phyloP scores from a whole-genome alignment of 1,140 invertebrate species.

The Drosophila serrata region DNA sequence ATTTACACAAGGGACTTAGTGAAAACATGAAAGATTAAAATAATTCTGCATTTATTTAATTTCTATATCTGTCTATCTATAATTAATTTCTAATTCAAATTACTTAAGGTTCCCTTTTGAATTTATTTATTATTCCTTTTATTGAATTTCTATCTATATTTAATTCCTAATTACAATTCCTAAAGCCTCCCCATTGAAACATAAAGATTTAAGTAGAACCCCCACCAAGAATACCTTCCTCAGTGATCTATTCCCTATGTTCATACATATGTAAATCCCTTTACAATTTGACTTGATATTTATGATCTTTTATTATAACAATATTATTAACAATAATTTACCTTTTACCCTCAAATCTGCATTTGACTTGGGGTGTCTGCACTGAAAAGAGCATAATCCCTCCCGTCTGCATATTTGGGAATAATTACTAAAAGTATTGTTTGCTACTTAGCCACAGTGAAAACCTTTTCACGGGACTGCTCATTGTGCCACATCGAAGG shows the following conservation, averaged over 20 bases:
- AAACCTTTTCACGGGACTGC: constrained; percentile 40
- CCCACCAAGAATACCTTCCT: neutral
- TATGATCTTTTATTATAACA: constrained; percentile 36
- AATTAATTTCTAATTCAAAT: no score
- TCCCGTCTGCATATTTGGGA: constrained; percentile 27
- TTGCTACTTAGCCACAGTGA: constrained; percentile 5
- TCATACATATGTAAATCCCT: constrained; percentile 19
- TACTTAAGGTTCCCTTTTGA: no score
- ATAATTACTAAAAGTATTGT: constrained; percentile 50
- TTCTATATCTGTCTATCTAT: no score
- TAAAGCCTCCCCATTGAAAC: neutral
- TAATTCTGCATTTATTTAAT: neutral
- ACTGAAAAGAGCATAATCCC: constrained; percentile 45
- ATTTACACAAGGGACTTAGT: no score
- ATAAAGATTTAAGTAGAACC: neutral
- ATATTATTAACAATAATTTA: constrained; percentile 51
- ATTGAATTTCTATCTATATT: neutral
- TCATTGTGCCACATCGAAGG: constrained; percentile 12
- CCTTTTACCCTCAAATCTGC: constrained; percentile 35
- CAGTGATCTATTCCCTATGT: neutral
- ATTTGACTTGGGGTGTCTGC: constrained; percentile 35
- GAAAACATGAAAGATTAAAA: neutral
- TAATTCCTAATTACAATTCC: neutral
- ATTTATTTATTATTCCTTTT: no score
- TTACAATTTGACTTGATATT: constrained; percentile 45